Evolutionary conservation across 1,140 invertebrate species (phyloP).

Genomic region (Caenorhabditis elegans): WBcel235 BX284603.4:6106001-6106500

Average conservation of each 20-base stretch:
- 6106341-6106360: not conserved
- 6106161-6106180: too few species aligned
- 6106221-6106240: too few species aligned
- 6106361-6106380: not conserved
- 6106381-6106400: conserved; percentile 2
- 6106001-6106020: conserved; percentile 2
- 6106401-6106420: not conserved
- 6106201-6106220: too few species aligned
- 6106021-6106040: not conserved
- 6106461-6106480: not conserved
- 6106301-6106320: too few species aligned
- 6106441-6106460: not conserved
- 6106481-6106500: conserved; percentile 19
- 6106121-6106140: too few species aligned
- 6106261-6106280: too few species aligned
- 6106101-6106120: not conserved
- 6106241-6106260: too few species aligned
- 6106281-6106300: too few species aligned
- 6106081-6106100: not conserved
- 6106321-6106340: too few species aligned
- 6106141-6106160: too few species aligned
- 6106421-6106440: not conserved
- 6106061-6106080: not conserved
- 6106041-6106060: not conserved
- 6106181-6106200: too few species aligned